Evolutionary conservation across 2,797 vertebrate species (phyloP), one percentile per base, ranked within the genome.

Genomic region (Arrhamphus sclerolepis): DNA sequence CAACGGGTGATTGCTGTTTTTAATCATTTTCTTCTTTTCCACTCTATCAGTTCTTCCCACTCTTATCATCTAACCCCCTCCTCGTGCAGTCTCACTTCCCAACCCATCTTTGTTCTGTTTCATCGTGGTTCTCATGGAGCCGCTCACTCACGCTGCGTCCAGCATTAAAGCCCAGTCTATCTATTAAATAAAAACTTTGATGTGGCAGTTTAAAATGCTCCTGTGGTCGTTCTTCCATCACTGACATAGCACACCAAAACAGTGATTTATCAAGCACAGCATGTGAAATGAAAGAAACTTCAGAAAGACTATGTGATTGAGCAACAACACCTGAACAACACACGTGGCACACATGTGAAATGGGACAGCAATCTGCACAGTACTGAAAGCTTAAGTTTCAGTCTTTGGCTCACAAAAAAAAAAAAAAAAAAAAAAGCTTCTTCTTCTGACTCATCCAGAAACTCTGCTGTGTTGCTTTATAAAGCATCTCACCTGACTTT

Each of bases 1-100:
- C 81, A 88, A 92, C 90, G 91, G 91, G 91, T 95, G 94, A 94
- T 94, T 95, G 93, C 93, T 90, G 91, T 94, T 95, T 94, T 94
- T 94, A 95, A 95, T 95, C 92, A 94, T 93, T 94, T 94, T 93
- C 93, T 90, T 70, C 77, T 87, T 83, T 81, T 66, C 78, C 74
- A 69, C 81, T 91, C 89, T 91, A 89, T 91, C 90, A 88, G 87
- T 89, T 88, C 84, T 84, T 91, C 84, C 76, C 85, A 87, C 86
- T 83, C 77, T 84, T 91, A 90, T 91, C 91, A 87, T 87, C 83
- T 82, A 84, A 85, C 83, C 82, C 77, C 86, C 86, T 84, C 87
- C 89, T 84, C 84, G 4, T 50, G 60, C 84, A 28, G 77, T 80
- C 76, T 89, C 78, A 84, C 78, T 81, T 83, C 75, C 78, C 80